Evolutionary conservation across 2,888 invertebrate species (phyloP), one percentile per base, ranked within the genome.

Genomic region (Heliconius sara): DNA sequence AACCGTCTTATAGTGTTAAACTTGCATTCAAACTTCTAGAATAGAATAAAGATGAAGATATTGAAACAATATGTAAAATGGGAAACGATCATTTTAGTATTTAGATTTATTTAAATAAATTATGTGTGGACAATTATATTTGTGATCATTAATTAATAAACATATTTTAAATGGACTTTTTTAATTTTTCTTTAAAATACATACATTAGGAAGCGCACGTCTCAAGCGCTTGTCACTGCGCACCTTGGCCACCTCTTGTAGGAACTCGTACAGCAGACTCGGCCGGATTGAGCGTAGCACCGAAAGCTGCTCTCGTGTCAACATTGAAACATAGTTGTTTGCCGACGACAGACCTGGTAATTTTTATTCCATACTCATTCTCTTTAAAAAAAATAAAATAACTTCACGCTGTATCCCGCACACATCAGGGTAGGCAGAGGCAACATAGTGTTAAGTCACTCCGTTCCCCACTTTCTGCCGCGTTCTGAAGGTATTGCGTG

Each of bases 271-370:
- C 60, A 95, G 88, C 78, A 95, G 84, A 73, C 90, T 87, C 25
- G 95, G 95, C 0, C 94, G 91, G 83, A 95, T 93, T 39, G 91
- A 88, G 66, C 93, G 91, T 83, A 95, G 88, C 82, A 95, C 90
- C 0, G 87, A 86, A 81, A 93, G 82, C 84, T 95, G 95, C 83
- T 95, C 95, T 34, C 93, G 90, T 0, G 93, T 93, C 86, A 95
- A 83, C 91, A 91, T 91, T 6, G 95, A 95, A 81, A 94, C 91
- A 87, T 91, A 95, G 87, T 90, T 92, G 87, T 93, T 93, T 39
- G 95, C 95, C 0, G 93, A 92, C 12, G 93, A 90, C 65, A 95
- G 84, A 34, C 57, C 57, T 75, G 52, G 5, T 57, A 27, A 27
- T 39, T 60, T 39, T 22, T 0, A 65, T 75, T 27, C 3, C 7